These are phyloP conservation scores for Sarcophaga carnaria DNA, from an alignment of 2,888 invertebrate species.

Conservation along the genomic window DNA sequence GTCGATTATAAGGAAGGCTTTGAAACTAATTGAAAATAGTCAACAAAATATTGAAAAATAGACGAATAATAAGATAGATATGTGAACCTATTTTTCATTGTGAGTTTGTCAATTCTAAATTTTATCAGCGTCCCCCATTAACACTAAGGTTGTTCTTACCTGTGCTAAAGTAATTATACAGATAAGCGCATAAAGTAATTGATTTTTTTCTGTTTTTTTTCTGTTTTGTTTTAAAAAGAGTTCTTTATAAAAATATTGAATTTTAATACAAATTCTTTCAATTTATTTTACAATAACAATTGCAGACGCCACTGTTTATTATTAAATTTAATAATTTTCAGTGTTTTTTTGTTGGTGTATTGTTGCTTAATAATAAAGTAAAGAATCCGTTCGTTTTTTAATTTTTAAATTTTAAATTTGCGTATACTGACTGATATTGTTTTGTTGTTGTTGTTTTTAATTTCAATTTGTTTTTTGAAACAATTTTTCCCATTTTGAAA, in stretches of 20 bases:
- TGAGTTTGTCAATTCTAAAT: too few relatives aligned
- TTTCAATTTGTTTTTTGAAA: neutral
- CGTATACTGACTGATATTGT: neutral
- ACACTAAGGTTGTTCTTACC: neutral
- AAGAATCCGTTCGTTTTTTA: slow-evolving; percentile 26
- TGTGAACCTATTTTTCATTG: too few relatives aligned
- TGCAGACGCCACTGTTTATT: slow-evolving; percentile 30
- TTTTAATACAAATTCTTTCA: neutral
- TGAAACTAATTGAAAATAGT: too few relatives aligned
- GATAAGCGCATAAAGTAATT: slow-evolving; percentile 26
- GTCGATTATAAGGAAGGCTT: too few relatives aligned
- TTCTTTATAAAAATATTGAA: neutral
- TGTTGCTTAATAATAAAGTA: neutral
- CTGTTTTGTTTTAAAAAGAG: neutral
- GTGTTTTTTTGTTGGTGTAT: neutral
- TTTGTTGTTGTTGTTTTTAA: neutral
- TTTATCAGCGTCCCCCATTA: too few relatives aligned
- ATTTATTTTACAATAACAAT: slow-evolving; percentile 29
- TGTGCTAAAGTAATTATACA: neutral
- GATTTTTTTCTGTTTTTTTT: neutral
- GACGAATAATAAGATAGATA: too few relatives aligned
- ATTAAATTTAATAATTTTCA: slow-evolving; percentile 18
- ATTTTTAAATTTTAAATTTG: slow-evolving; percentile 36
- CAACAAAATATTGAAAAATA: too few relatives aligned
- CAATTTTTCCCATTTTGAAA: neutral